Conservation (phyloP, 2,797 vertebrate species). For the Masticophis lateralis region DNA sequence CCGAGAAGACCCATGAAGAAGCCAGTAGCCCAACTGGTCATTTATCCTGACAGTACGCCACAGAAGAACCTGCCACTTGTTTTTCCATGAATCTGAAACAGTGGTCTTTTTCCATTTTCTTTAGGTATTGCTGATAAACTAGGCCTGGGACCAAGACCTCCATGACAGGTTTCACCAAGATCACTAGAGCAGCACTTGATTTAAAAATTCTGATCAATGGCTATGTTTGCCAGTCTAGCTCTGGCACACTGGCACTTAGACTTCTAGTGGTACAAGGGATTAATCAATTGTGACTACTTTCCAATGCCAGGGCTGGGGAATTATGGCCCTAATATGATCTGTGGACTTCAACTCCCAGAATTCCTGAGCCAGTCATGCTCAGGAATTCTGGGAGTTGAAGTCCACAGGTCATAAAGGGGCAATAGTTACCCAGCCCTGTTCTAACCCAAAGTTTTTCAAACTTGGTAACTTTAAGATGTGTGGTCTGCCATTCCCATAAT, state of each 20-base stretch:
- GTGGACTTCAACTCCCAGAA: too few species aligned
- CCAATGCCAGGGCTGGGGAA: neutral
- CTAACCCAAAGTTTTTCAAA: neutral
- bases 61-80: neutral
- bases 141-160: neutral
- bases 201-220: neutral
- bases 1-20: neutral
- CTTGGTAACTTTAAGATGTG: neutral
- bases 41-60: neutral
- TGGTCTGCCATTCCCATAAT: neutral
- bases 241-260: neutral
- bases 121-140: neutral
- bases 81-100: neutral
- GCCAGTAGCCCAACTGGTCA: neutral
- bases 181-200: neutral
- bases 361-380: neutral
- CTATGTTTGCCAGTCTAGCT: neutral
- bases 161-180: neutral
- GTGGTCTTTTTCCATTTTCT: neutral
- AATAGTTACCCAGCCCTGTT: neutral
- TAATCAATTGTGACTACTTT: neutral
- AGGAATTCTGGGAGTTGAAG: neutral
- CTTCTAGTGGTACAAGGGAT: neutral
- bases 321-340: neutral
- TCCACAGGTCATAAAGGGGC: neutral